Evolutionary conservation across 2,888 invertebrate genomes (phyloP), one percentile per base, ranked within the genome.

Genomic region (Troglohyphantes excavatus): DNA sequence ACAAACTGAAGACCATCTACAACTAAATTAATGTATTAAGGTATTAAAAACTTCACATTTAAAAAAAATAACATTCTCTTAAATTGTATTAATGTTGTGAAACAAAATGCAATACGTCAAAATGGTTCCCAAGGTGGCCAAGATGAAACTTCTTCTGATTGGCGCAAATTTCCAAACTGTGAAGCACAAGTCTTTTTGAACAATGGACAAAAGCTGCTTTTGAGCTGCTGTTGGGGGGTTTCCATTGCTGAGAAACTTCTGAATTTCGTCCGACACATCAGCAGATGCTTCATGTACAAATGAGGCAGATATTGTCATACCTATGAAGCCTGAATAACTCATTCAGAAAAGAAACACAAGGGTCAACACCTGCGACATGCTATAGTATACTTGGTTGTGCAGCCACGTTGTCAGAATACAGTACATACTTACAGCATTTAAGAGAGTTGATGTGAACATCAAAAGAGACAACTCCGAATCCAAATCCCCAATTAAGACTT

Each of bases 131-230:
- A 78, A 39, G 11, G 65, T 78, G 0, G 17, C 23, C 11, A 78
- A 17, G 2, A 78, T 39, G 21, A 65, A 78, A 63, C 43, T 65
- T 63, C 78, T 78, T 23, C 6, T 78, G 3, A 78, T 13, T 2
- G 78, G 78, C n/a, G 63, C 63, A 17, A 78, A 61, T 65, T 63
- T 63, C 78, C 78, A 78, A 5, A 33, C 61, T 0, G 78, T 63
- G 13, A 78, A 39, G n/a, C 1, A 65, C n/a, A 78, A 9, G 13
- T 17, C 29, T 13, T 63, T 78, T 11, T 65, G 21, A 17, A 29
- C 9, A 0, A 65, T 6, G 1, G 29, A 61, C 9, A 63, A 46
- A 23, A 72, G 26, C 2, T 43, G 46, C 2, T 13, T 17, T 27
- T 26, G 46, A 72, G 72, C 0, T 26, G 11, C 46, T 43, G 72